Evolutionary conservation across 2,113 vertebrate genomes (phyloP).

Genomic region (Equus przewalskii): DNA sequence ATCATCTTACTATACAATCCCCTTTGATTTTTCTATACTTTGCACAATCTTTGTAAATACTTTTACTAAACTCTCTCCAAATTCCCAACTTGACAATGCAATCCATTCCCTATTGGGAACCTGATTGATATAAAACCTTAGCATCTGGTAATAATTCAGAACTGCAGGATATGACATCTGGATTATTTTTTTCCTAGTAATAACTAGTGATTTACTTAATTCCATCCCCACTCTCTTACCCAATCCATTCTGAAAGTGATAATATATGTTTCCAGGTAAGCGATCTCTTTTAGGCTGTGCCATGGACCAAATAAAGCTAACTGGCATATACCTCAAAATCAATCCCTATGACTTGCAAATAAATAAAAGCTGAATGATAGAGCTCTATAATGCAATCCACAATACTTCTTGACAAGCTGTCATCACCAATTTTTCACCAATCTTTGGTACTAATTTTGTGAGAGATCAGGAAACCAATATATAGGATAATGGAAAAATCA

Average conservation of each 20-base stretch:
- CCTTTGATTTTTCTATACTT: not conserved
- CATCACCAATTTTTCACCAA: not conserved
- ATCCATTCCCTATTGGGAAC: not conserved
- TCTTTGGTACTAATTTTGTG: conserved; percentile 22
- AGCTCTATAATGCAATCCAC: not conserved
- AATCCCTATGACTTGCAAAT: not conserved
- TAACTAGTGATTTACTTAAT: not conserved
- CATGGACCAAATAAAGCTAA: not conserved
- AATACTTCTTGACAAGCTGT: conserved; percentile 37
- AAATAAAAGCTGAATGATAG: conserved; percentile 47
- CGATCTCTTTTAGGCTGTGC: not conserved
- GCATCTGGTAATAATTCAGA: not conserved
- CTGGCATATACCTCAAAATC: not conserved
- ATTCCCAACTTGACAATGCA: conserved; percentile 31
- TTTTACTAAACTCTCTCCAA: not conserved
- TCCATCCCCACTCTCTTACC: not conserved
- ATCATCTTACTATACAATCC: too few species aligned
- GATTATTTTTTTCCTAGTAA: not conserved
- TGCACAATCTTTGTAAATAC: not conserved
- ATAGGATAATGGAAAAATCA: not conserved
- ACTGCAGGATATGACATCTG: not conserved
- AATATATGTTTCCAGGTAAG: not conserved
- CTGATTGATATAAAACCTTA: not conserved
- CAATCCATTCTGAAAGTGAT: not conserved
- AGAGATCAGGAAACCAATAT: not conserved